Conservation (phyloP, 2,797 vertebrate genomes). For the Anniella stebbinsi region DNA sequence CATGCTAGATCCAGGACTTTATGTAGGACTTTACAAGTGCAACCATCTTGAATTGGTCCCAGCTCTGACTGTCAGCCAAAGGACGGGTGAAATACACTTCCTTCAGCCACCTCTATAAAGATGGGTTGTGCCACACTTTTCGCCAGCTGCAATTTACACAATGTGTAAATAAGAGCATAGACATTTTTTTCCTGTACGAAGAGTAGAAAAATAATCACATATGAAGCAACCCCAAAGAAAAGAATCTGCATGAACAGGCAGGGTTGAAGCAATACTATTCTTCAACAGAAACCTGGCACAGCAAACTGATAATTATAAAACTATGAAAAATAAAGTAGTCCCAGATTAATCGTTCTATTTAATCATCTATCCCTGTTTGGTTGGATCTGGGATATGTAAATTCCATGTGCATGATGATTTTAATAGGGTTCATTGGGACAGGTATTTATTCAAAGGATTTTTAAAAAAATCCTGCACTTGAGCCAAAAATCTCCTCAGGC, state of each 20-base stretch:
- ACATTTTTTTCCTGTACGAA: neutral
- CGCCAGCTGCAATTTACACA: neutral
- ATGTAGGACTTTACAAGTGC: neutral
- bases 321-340: neutral
- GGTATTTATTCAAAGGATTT: no score
- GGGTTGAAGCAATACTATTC: neutral
- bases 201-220: neutral
- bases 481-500: no score
- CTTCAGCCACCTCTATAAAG: neutral
- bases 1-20: neutral
- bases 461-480: no score
- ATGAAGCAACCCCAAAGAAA: neutral
- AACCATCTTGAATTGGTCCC: neutral
- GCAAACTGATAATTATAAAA: neutral
- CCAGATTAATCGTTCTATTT: neutral
- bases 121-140: neutral
- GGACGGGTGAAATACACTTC: neutral
- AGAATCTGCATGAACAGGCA: neutral
- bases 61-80: neutral
- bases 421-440: neutral
- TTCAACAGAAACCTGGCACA: constrained; percentile 5
- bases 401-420: neutral
- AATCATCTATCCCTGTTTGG: neutral
- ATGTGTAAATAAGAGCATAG: neutral
- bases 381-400: neutral